Conservation (phyloP, 1,140 invertebrate genomes). For the Drusus annulatus region DNA sequence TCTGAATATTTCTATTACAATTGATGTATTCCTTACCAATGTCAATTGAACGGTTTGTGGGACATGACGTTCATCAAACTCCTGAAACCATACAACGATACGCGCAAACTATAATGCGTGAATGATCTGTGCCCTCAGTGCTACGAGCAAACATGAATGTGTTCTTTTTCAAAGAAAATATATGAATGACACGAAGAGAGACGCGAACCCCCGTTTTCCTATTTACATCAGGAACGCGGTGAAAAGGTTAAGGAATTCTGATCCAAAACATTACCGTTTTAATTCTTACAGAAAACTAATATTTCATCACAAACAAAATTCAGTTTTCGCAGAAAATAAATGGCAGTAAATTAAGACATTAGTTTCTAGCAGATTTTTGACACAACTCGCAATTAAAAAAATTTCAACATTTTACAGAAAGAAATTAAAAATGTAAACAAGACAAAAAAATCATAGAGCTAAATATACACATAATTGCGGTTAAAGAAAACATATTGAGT, state of each 20-base stretch:
- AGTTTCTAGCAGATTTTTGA: conserved; percentile 16
- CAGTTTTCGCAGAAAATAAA: conserved; percentile 22
- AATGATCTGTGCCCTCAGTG: too few relatives aligned
- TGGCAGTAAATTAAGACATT: conserved; percentile 17
- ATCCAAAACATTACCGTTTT: background rate
- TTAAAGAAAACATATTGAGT: too few relatives aligned
- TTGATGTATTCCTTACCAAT: background rate
- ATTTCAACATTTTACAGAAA: background rate
- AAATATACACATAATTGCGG: background rate
- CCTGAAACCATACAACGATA: too few relatives aligned
- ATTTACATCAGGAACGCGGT: too few relatives aligned
- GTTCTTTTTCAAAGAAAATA: too few relatives aligned
- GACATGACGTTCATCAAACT: background rate
- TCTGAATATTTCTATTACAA: too few relatives aligned
- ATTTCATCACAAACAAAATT: conserved; percentile 11
- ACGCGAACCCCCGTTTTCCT: too few relatives aligned
- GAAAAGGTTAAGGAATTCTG: background rate
- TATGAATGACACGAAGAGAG: too few relatives aligned
- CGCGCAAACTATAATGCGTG: too few relatives aligned
- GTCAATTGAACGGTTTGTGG: conserved; percentile 1
- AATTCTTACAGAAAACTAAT: background rate
- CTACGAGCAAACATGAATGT: too few relatives aligned
- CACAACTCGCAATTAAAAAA: background rate
- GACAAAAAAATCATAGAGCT: background rate
- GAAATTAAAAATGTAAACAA: background rate